These are phyloP conservation scores for Miniopterus natalensis DNA, from an alignment of 2,113 vertebrate genomes.

Conservation along the genomic window DNA sequence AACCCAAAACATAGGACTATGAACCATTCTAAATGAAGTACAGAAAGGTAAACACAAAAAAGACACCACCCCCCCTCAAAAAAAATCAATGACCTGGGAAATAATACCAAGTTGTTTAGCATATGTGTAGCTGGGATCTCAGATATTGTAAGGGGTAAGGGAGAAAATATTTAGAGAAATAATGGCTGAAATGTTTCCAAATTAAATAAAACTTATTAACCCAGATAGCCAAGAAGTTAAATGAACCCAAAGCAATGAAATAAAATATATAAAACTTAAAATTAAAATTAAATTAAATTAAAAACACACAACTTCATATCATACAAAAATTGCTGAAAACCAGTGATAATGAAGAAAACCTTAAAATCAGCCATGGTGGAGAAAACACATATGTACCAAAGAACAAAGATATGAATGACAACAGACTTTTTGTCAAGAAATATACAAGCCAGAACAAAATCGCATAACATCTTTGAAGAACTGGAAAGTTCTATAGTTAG, in stretches of 20 bases:
- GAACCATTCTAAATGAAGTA: background rate
- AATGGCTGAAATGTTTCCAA: background rate
- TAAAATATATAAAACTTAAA: background rate
- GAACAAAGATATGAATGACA: background rate
- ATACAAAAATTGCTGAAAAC: background rate
- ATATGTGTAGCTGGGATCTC: background rate
- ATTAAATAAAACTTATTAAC: background rate
- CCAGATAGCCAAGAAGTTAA: background rate
- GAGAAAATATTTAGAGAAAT: conserved; percentile 2
- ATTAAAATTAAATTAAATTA: too few species aligned
- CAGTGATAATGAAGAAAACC: background rate
- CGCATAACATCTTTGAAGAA: background rate
- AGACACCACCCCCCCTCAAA: background rate
- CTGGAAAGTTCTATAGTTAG: background rate
- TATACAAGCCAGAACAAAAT: background rate
- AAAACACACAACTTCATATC: background rate
- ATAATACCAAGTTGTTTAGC: background rate
- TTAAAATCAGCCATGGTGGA: background rate
- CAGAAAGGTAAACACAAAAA: background rate
- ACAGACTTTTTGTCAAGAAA: background rate
- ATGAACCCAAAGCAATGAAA: background rate
- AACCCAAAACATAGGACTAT: background rate
- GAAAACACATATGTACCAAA: background rate
- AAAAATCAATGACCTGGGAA: background rate
- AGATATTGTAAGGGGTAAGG: background rate